Base-by-base conservation (phyloP, 2,113 vertebrate species). In the Actinemys pallida region DNA sequence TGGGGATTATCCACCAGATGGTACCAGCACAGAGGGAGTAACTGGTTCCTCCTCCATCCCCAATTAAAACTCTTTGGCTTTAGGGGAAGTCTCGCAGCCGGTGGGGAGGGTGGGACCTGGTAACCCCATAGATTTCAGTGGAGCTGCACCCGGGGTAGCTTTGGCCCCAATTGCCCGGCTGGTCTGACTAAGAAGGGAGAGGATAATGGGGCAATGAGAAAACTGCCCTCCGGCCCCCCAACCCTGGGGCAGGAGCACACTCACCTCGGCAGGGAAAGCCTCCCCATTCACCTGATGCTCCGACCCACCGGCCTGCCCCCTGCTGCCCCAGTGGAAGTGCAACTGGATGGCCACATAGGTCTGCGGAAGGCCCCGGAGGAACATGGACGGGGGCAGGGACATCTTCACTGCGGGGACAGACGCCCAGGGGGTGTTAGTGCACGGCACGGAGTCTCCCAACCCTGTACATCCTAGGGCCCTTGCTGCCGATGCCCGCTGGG, bases 241-340 rank as follows among this genome's bases (percentile, higher is more conserved):
- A 29, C 2, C 20, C 47, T 47, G 14, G 24, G 65, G 62, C 45
- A 17, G 8, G 6, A 6, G 45, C 29, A 14, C 56, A 9, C 84
- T 5, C 96, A 99, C 99, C 99, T 99, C 99, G 12, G 99, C 99
- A 0, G 98, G 98, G 31, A 98, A 97, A 7, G 98, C 98, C 76
- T 95, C 95, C 3, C 98, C 98, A 0, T 99, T 97, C 83, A 99
- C 97, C 84, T 98, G 98, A 90, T 99, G 99, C 96, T 99, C 99
- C 1, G 99, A 99, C 1, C 99, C 99, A 0, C 87, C 91, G 0
- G 86, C 27, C 17, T 53, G 84, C 0, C 98, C 97, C 2, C 81
- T 89, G 10, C 98, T 98, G 29, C 99, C 99, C 99, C 99, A 99
- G 97, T 99, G 99, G 84, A 99, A 98, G 92, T 99, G 99, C 72